These are phyloP conservation scores for Acyrthosiphon pisum DNA, from an alignment of 1,140 invertebrate genomes.

Conservation along the genomic window DNA sequence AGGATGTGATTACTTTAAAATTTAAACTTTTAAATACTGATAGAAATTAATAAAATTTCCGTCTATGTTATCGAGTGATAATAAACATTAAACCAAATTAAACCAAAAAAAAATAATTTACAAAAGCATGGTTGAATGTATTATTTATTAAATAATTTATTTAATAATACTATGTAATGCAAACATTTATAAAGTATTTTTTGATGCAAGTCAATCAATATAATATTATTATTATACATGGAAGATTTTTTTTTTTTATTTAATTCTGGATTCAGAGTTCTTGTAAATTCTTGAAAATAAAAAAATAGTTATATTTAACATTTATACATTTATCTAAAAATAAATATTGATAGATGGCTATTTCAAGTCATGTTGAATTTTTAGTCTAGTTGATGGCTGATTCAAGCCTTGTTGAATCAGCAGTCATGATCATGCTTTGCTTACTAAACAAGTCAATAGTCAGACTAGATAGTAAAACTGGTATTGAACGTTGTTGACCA, in stretches of 20 bases:
- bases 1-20: too few relatives aligned
- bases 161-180: neutral
- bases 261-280: too few relatives aligned
- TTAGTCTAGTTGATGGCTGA: slow-evolving; percentile 26
- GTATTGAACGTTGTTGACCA: slow-evolving; percentile 80
- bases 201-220: neutral
- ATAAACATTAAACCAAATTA: neutral
- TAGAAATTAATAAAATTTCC: too few relatives aligned
- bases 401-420: slow-evolving; percentile 48
- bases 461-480: slow-evolving; percentile 82
- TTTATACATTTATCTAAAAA: neutral
- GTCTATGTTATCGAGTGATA: neutral
- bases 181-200: neutral
- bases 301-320: neutral
- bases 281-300: too few relatives aligned
- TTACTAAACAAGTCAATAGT: slow-evolving; percentile 69
- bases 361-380: neutral
- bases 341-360: neutral
- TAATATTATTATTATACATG: neutral
- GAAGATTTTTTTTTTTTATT: neutral
- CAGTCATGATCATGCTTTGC: slow-evolving; percentile 59
- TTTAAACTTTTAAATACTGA: too few relatives aligned
- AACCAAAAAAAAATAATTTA: neutral
- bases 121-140: neutral
- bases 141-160: slow-evolving; percentile 21